phyloP scores from a whole-genome alignment of 2,113 vertebrate species.

The Mionectes macconnelli region DNA sequence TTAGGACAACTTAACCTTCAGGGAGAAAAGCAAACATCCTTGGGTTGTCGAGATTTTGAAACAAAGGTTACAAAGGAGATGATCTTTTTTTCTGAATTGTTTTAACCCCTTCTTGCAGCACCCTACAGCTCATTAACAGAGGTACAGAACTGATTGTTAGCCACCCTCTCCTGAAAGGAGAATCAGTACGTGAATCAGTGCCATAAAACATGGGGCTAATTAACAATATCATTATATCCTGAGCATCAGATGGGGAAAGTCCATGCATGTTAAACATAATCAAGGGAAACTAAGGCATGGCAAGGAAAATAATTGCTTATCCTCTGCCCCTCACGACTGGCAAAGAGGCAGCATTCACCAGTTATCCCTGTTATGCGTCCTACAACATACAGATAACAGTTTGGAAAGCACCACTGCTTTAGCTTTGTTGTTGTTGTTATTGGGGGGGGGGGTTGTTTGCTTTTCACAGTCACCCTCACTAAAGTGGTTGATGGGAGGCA shows the following conservation, averaged over 20 bases:
- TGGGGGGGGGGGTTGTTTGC: too few species aligned
- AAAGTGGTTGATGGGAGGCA: neutral
- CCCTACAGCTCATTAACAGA: neutral
- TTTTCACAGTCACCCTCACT: neutral
- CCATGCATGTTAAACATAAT: neutral
- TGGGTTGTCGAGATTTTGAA: slow-evolving; percentile 49
- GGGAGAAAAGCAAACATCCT: slow-evolving; percentile 69
- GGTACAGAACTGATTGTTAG: neutral
- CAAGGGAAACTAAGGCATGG: neutral
- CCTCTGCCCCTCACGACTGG: neutral
- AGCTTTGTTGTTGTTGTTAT: neutral
- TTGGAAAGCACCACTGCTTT: neutral
- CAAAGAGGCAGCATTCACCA: neutral
- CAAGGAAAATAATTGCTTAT: neutral
- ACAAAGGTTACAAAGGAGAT: slow-evolving; percentile 49
- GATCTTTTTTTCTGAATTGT: neutral
- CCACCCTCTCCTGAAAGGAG: neutral
- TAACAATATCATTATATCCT: neutral
- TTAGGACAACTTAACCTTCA: slow-evolving; percentile 77
- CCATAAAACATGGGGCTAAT: neutral
- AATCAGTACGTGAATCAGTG: neutral
- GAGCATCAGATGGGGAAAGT: neutral
- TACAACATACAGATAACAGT: neutral
- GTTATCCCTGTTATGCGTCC: neutral
- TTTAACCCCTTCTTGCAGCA: slow-evolving; percentile 57